A percentile compares a stretch with the other conserved stretches of the same genome.
phyloP scores from a whole-genome alignment of 2,797 vertebrate genomes.

The Sandelia bainsii region DNA sequence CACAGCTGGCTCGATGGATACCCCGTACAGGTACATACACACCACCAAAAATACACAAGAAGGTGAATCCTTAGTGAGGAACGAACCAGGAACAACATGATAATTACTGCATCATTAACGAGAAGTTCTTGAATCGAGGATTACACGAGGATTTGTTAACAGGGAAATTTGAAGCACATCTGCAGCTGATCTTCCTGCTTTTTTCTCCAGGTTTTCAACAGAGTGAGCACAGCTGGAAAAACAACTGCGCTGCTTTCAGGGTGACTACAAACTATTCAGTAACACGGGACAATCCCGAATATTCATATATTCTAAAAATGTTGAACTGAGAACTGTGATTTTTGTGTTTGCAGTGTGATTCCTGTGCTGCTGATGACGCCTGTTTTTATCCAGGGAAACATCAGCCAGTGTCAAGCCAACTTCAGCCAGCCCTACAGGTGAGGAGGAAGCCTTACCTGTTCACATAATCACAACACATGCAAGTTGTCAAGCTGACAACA shows the following conservation, averaged over 20 bases:
- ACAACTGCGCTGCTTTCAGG: conserved; percentile 17
- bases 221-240: conserved; percentile 27
- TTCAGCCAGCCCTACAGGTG: conserved; percentile 88
- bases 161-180: too few relatives aligned
- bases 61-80: too few relatives aligned
- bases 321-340: too few relatives aligned
- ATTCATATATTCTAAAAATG: too few relatives aligned
- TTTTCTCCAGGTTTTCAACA: conserved; percentile 41
- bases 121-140: too few relatives aligned
- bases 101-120: too few relatives aligned
- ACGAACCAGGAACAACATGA: too few relatives aligned
- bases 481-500: too few relatives aligned
- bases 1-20: conserved; percentile 76
- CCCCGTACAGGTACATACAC: conserved; percentile 75
- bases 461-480: too few relatives aligned
- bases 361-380: conserved; percentile 89
- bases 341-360: conserved; percentile 77
- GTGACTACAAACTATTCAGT: conserved; percentile 6
- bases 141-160: too few relatives aligned
- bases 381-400: conserved; percentile 85
- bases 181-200: not conserved
- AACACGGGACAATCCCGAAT: too few relatives aligned
- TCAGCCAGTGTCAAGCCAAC: conserved; percentile 86
- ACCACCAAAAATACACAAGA: too few relatives aligned
- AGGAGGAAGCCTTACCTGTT: conserved; percentile 22